Conservation (phyloP, 2,797 vertebrate genomes). For the Pteronotus mesoamericanus region DNA sequence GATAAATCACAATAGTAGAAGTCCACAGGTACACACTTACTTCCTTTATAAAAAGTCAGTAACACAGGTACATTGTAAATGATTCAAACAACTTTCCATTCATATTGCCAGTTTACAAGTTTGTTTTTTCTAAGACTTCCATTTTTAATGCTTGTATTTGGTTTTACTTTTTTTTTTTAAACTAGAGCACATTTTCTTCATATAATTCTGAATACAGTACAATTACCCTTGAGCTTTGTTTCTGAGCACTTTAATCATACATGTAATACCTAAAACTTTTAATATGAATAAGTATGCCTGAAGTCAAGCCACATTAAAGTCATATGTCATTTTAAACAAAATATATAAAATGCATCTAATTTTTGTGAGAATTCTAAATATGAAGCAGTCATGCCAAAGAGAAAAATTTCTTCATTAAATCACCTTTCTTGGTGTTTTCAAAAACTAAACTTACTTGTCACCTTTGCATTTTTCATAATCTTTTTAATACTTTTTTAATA, state of each 20-base stretch:
- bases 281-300: not conserved
- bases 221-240: constrained; percentile 57
- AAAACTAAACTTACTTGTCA: constrained; percentile 60
- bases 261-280: constrained; percentile 37
- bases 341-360: not conserved
- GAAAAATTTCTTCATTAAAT: constrained; percentile 4
- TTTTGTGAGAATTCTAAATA: not conserved
- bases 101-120: constrained; percentile 69
- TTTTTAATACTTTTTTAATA: constrained; percentile 65
- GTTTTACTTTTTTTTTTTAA: constrained; percentile 45
- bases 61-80: constrained; percentile 64
- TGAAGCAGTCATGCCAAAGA: not conserved
- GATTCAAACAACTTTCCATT: constrained; percentile 75
- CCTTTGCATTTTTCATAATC: constrained; percentile 61
- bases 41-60: constrained; percentile 60
- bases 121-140: constrained; percentile 67
- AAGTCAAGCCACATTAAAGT: not conserved
- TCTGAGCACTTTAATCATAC: constrained; percentile 33
- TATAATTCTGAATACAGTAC: constrained; percentile 69
- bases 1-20: constrained; percentile 66
- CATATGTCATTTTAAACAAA: not conserved
- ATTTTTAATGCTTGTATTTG: constrained; percentile 63
- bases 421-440: constrained; percentile 57
- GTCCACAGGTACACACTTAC: constrained; percentile 55
- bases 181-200: not conserved